phyloP scores from a whole-genome alignment of 2,797 vertebrate genomes.

The Enteromius trimaculatus region DNA sequence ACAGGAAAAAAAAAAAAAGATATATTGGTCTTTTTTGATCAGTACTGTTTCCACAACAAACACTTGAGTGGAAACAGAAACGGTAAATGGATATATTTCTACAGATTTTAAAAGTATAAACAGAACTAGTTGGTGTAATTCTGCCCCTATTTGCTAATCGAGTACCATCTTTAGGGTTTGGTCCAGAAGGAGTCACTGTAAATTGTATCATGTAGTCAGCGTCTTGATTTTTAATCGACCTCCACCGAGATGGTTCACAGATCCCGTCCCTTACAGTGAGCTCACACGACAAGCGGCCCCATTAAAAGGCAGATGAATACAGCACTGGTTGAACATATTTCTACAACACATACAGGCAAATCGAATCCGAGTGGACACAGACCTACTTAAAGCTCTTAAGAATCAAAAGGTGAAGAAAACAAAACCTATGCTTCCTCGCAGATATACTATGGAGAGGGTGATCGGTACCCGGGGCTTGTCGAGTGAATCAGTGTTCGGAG shows the following conservation, averaged over 20 bases:
- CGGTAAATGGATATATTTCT: slow-evolving; percentile 14
- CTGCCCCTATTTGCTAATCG: slow-evolving; percentile 15
- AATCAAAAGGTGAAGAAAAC: not conserved
- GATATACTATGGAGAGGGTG: not conserved
- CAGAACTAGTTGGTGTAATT: slow-evolving; percentile 22
- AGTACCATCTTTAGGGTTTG: slow-evolving; percentile 53
- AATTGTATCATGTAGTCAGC: not conserved
- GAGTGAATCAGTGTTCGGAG: slow-evolving; percentile 4
- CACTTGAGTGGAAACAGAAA: slow-evolving; percentile 1
- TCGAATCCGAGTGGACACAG: slow-evolving; percentile 7
- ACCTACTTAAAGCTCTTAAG: slow-evolving; percentile 40
- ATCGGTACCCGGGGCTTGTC: not conserved
- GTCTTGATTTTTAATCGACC: slow-evolving; percentile 22
- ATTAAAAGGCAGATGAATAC: slow-evolving; percentile 39
- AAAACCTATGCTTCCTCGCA: not conserved
- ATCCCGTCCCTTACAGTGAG: slow-evolving; percentile 7
- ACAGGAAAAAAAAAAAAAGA: not conserved
- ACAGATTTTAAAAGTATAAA: slow-evolving; percentile 54
- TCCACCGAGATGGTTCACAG: not conserved
- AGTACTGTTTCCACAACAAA: slow-evolving; percentile 16
- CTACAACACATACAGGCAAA: slow-evolving; percentile 47
- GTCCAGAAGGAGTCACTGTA: slow-evolving; percentile 48
- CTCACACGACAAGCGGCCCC: slow-evolving; percentile 23
- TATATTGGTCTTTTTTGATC: slow-evolving; percentile 26
- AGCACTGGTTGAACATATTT: slow-evolving; percentile 28